Evolutionary conservation across 1,140 invertebrate genomes (phyloP).

Genomic region (Panagrolaimus sp.): DNA sequence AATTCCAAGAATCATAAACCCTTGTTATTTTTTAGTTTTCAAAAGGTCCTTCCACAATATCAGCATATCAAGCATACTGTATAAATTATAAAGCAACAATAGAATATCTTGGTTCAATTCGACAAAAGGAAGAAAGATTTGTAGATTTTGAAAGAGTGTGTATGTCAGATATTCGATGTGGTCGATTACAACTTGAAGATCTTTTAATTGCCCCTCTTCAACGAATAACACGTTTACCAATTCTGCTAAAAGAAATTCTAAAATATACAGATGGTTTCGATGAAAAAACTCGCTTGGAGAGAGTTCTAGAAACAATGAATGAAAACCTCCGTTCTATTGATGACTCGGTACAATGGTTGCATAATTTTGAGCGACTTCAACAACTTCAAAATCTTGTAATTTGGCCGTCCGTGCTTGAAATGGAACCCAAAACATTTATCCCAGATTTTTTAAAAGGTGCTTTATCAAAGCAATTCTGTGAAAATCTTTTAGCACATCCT

Average conservation of each 20-base stretch:
- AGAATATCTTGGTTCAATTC: conserved; percentile 49
- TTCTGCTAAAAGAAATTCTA: conserved; percentile 66
- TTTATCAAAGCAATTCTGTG: conserved; percentile 67
- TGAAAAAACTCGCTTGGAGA: conserved; percentile 63
- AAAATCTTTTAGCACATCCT: conserved; percentile 64
- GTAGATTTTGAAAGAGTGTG: conserved; percentile 54
- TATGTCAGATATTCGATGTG: conserved; percentile 36
- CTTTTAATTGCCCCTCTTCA: conserved; percentile 68
- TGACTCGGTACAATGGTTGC: conserved; percentile 70
- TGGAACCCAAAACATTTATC: conserved; percentile 67
- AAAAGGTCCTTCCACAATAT: conserved; percentile 55
- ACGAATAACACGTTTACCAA: conserved; percentile 68
- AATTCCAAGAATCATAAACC: too few species aligned
- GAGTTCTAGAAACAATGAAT: conserved; percentile 66
- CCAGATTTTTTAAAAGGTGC: conserved; percentile 66
- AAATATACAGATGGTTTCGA: conserved; percentile 63
- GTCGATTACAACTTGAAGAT: conserved; percentile 66
- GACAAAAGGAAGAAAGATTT: conserved; percentile 53
- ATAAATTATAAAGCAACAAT: conserved; percentile 52
- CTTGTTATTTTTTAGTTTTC: conserved; percentile 45
- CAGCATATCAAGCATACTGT: conserved; percentile 53
- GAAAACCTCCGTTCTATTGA: conserved; percentile 67
- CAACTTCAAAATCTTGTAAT: conserved; percentile 68
- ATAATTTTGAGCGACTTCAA: conserved; percentile 69
- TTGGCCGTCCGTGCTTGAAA: conserved; percentile 67